Conservation (phyloP, 64 coral and sea anemone species). For the Hydrozoanthus tunicans region DNA sequence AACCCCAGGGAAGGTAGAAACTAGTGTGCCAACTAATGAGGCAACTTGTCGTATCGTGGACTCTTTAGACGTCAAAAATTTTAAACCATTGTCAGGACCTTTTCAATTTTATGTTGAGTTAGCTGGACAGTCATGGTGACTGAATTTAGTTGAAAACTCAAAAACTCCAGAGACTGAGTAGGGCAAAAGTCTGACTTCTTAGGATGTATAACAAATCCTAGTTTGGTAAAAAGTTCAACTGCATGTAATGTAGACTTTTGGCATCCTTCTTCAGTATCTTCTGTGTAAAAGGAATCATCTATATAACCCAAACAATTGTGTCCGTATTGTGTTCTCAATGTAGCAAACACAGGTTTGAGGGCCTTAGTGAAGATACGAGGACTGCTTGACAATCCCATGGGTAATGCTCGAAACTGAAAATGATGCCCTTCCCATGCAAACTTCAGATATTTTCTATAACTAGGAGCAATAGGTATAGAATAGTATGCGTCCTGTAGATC, state of each 20-base stretch:
- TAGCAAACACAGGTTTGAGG: not conserved
- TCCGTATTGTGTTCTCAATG: not conserved
- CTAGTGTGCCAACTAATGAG: not conserved
- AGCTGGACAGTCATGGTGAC: not conserved
- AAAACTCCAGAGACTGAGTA: slow-evolving; percentile 10
- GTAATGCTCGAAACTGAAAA: no score
- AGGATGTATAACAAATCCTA: slow-evolving; percentile 42
- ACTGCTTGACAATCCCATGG: no score
- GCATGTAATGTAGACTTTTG: not conserved
- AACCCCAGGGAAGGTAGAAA: slow-evolving; percentile 23
- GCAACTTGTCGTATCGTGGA: not conserved
- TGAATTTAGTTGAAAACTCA: slow-evolving; percentile 16
- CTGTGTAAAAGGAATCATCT: not conserved
- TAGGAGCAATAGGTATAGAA: no score
- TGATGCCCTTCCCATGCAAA: no score
- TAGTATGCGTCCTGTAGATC: no score
- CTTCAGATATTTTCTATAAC: no score
- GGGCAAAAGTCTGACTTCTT: slow-evolving; percentile 25
- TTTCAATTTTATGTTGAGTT: no score
- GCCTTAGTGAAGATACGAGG: not conserved
- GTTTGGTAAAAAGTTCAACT: not conserved
- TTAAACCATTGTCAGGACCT: no score
- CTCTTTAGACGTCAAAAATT: not conserved
- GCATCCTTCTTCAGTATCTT: not conserved
- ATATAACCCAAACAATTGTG: not conserved